Base-by-base conservation (phyloP, 2,797 vertebrate genomes). In the Lithobates pipiens region DNA sequence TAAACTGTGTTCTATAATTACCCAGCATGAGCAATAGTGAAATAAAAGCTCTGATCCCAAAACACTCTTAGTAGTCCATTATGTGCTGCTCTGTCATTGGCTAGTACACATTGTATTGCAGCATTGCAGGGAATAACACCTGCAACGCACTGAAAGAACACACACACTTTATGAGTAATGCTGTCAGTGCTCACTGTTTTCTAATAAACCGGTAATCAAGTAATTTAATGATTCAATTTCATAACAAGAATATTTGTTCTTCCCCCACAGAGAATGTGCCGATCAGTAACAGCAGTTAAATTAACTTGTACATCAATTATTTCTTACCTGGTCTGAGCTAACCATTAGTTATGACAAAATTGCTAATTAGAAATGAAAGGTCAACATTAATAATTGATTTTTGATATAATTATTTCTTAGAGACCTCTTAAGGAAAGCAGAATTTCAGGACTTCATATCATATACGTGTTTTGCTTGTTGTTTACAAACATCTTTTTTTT, bases 301-400 rank as follows among this genome's bases (percentile, higher is more conserved):
- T 34, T 86, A 77, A 77, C 29, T 63, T 77, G 5, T 77, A 46
- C 85, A 86, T 86, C 10, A 86, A 82, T 86, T 83, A 86, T 86
- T 86, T 73, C 85, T 82, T 82, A 77, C 68, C 75, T 86, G 54
- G 25, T 78, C 72, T 77, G 68, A 68, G 54, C 75, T 74, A 29
- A 13, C 75, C 32, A 65, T 77, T 78, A 77, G 54, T 80, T 75
- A 61, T 67, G 36, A 73, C 85, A 67, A 65, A 71, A 65, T 68
- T 73, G 69, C 68, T 86, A 82, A 86, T 86, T 82, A 46, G 69
- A 68, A 77, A 83, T 54, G 15, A 86, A 83, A 86, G 80, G 85
- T 86, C 80, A 83, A 69, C 75, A 78, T 86, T 82, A 82, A 86
- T 86, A 82, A 73, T 82, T 77, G 6, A 86, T 86, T 70, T 25